These are phyloP conservation scores for Cyphomyrus plagiostoma DNA, from an alignment of 2,113 vertebrate species.

Conservation along the genomic window DNA sequence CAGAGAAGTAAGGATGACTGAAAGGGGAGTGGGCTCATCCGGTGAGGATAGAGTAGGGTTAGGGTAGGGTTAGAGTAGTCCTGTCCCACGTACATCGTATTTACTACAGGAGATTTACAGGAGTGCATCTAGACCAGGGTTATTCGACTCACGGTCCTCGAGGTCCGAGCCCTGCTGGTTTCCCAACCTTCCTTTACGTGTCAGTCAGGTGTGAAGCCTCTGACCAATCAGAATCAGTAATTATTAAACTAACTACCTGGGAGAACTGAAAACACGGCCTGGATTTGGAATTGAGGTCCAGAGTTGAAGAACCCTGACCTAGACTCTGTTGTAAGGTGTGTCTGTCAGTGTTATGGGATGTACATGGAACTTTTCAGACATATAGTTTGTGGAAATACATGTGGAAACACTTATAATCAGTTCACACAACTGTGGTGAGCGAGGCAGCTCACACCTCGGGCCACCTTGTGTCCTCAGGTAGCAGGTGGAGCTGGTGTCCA, in stretches of 20 bases:
- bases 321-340: too few relatives aligned
- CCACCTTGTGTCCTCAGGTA: neutral
- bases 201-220: too few relatives aligned
- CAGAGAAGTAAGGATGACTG: neutral
- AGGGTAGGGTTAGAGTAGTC: neutral
- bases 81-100: neutral
- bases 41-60: neutral
- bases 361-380: neutral
- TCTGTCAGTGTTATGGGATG: neutral
- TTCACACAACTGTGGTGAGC: neutral
- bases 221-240: too few relatives aligned
- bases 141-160: too few relatives aligned
- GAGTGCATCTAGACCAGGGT: neutral
- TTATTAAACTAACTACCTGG: too few relatives aligned
- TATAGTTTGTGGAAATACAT: neutral
- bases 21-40: neutral
- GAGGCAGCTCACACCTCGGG: neutral
- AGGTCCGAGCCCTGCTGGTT: too few relatives aligned
- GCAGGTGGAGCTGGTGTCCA: neutral
- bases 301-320: too few relatives aligned
- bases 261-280: too few relatives aligned
- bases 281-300: too few relatives aligned
- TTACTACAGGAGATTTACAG: neutral
- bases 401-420: neutral
- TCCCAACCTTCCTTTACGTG: too few relatives aligned